Percentiles rank a stretch among this genome's conserved stretches.
Evolutionary conservation across 1,140 invertebrate species (phyloP).

Genomic region (Drosophila carrolli): DNA sequence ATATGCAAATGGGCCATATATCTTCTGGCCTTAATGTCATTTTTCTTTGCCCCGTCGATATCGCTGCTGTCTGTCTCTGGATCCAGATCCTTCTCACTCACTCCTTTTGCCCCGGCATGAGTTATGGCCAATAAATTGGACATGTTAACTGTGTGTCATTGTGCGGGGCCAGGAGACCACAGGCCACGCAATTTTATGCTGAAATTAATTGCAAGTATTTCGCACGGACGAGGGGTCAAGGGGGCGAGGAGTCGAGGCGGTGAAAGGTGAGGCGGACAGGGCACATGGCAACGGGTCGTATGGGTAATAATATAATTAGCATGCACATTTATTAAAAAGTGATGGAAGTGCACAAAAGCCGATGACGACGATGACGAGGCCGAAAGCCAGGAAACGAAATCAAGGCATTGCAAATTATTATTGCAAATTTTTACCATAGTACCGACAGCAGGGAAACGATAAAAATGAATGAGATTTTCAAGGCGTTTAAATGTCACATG

Average conservation of each 20-base stretch:
- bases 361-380: conserved; percentile 20
- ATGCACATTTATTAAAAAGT: conserved; percentile 81
- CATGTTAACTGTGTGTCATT: conserved; percentile 80
- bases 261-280: conserved; percentile 10
- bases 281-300: conserved; percentile 60
- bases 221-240: conserved; percentile 24
- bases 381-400: conserved; percentile 52
- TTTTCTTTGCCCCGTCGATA: conserved; percentile 67
- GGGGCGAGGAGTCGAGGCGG: not conserved
- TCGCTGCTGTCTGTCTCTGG: conserved; percentile 28
- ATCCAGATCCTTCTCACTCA: conserved; percentile 15
- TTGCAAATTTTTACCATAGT: conserved; percentile 47
- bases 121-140: conserved; percentile 82
- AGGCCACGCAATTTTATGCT: conserved; percentile 79
- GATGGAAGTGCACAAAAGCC: conserved; percentile 73
- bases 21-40: conserved; percentile 76
- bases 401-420: conserved; percentile 70
- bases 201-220: conserved; percentile 80
- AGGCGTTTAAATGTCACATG: conserved; percentile 66
- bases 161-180: conserved; percentile 60
- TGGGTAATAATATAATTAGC: conserved; percentile 82
- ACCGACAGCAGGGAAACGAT: conserved; percentile 10
- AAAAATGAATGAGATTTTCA: conserved; percentile 71
- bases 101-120: conserved; percentile 50
- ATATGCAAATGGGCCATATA: conserved; percentile 75